Percentiles rank a stretch among this genome's conserved stretches.
Evolutionary conservation across 2,888 invertebrate species (phyloP).

Genomic region (Lepetodrilus schrolli): DNA sequence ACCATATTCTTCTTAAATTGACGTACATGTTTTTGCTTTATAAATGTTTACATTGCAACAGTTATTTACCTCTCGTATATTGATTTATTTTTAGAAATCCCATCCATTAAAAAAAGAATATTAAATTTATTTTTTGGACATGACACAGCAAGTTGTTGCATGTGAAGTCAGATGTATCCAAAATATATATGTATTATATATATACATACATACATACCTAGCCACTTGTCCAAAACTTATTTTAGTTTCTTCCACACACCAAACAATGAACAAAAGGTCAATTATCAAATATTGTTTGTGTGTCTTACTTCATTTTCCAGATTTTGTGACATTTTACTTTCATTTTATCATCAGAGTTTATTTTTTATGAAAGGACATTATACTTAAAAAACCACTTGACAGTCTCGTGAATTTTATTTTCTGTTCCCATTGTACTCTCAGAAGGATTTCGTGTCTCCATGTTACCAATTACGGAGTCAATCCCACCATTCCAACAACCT

Average conservation of each 20-base stretch:
- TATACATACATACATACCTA: no score
- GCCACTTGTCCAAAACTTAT: not conserved
- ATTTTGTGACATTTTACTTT: not conserved
- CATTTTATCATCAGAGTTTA: not conserved
- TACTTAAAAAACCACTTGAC: not conserved
- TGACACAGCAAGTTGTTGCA: not conserved
- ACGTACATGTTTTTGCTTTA: not conserved
- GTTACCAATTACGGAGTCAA: no score
- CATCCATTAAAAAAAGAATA: not conserved
- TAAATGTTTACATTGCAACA: not conserved
- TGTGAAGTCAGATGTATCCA: not conserved
- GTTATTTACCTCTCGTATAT: not conserved
- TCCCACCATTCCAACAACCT: no score
- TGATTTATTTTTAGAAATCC: constrained; percentile 7
- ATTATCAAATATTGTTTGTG: no score
- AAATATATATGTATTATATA: not conserved
- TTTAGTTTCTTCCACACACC: not conserved
- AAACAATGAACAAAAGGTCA: not conserved
- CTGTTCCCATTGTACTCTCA: no score
- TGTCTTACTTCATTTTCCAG: not conserved
- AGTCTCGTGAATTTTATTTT: not conserved
- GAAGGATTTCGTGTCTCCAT: not conserved
- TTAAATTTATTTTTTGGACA: constrained; percentile 11
- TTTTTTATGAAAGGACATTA: constrained; percentile 6
- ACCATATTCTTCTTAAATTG: no score